Conservation (phyloP, 2,113 vertebrate species). For the Numenius arquata region DNA sequence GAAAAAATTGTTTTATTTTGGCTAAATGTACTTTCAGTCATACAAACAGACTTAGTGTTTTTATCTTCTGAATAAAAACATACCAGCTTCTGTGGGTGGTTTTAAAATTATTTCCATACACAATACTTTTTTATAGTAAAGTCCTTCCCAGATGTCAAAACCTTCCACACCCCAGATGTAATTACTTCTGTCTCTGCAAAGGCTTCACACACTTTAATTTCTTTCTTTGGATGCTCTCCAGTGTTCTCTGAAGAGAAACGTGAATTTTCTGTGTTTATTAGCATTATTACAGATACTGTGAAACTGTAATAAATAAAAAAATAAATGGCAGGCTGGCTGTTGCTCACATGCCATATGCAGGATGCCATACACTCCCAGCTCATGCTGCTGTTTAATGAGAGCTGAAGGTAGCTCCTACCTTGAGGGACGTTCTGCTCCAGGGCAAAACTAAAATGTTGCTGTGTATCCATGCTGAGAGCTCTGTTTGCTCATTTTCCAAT, state of each 20-base stretch:
- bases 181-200: background rate
- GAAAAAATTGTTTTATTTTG: background rate
- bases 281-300: background rate
- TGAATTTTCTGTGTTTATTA: background rate
- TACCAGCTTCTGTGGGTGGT: accelerated
- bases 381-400: background rate
- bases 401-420: background rate
- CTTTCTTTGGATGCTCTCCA: background rate
- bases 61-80: background rate
- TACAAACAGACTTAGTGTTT: background rate
- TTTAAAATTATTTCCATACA: background rate
- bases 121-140: background rate
- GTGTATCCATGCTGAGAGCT: background rate
- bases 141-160: background rate
- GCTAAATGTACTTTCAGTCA: background rate
- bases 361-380: background rate
- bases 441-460: background rate
- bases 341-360: background rate
- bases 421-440: background rate
- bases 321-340: background rate
- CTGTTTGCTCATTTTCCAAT: background rate
- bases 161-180: background rate
- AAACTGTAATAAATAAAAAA: background rate
- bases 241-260: background rate
- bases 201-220: background rate